phyloP scores from a whole-genome alignment of 2,797 vertebrate species.

The Microhierax caerulescens region DNA sequence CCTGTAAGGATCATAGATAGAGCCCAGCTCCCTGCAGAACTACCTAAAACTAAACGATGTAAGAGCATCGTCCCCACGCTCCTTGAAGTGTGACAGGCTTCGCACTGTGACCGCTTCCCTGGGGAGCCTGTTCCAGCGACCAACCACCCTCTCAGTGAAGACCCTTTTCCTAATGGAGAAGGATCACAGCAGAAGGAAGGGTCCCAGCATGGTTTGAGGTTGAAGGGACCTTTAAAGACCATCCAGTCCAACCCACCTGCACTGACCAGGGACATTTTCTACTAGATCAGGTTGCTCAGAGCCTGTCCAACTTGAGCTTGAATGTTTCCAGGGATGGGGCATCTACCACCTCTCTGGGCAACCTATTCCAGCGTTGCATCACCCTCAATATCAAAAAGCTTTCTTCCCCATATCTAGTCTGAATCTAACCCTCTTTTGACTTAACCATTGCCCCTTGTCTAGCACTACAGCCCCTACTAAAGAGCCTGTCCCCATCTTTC shows the following conservation, averaged over 20 bases:
- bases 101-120: neutral
- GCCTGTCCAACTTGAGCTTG: neutral
- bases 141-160: neutral
- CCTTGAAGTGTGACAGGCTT: neutral
- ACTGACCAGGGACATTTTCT: neutral
- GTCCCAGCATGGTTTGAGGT: neutral
- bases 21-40: neutral
- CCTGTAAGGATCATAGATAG: neutral
- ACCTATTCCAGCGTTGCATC: neutral
- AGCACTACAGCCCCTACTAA: neutral
- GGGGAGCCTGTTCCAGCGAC: neutral
- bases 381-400: neutral
- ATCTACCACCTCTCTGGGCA: neutral
- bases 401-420: neutral
- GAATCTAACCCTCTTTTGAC: neutral
- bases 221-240: neutral
- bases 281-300: neutral
- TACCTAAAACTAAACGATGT: neutral
- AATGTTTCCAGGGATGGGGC: neutral
- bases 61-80: neutral
- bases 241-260: neutral
- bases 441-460: neutral
- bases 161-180: neutral
- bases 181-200: too few relatives aligned
- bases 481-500: neutral